A percentile compares a stretch with the other conserved stretches of the same genome.
phyloP scores from a whole-genome alignment of 1,140 invertebrate species.

The Chironomus striatipennis region DNA sequence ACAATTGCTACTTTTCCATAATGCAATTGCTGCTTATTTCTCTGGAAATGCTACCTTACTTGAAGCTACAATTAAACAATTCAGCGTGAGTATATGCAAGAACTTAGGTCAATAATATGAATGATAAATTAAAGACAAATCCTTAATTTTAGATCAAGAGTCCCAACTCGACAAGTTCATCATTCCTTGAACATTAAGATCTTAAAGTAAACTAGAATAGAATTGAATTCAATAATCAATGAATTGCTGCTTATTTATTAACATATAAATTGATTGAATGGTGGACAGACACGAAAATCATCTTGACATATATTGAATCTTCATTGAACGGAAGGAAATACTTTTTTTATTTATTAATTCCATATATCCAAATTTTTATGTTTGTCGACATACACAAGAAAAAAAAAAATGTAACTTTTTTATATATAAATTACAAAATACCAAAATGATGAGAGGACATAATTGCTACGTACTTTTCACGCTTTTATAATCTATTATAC shows the following conservation, averaged over 20 bases:
- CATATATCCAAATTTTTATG: too few species aligned
- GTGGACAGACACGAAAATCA: too few species aligned
- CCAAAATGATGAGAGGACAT: too few species aligned
- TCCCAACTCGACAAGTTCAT: slow-evolving; percentile 36
- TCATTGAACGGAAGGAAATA: too few species aligned
- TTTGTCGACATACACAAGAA: too few species aligned
- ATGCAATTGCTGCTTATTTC: slow-evolving; percentile 93
- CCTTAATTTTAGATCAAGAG: slow-evolving; percentile 34
- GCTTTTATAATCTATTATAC: too few species aligned
- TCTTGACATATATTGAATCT: too few species aligned
- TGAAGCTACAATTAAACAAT: slow-evolving; percentile 92
- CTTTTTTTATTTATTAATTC: too few species aligned
- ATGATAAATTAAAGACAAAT: neutral
- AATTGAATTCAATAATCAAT: neutral
- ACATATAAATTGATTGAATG: too few species aligned
- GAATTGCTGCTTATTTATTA: neutral
- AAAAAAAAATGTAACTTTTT: too few species aligned
- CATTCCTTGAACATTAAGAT: slow-evolving; percentile 38
- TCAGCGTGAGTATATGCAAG: slow-evolving; percentile 66
- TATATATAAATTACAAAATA: too few species aligned
- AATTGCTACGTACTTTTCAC: too few species aligned
- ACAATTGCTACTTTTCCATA: slow-evolving; percentile 89
- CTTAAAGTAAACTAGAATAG: neutral
- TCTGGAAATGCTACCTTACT: slow-evolving; percentile 88
- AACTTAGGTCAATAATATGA: neutral